Evolutionary conservation across 2,797 vertebrate genomes (phyloP).

Genomic region (Streptopelia turtur): DNA sequence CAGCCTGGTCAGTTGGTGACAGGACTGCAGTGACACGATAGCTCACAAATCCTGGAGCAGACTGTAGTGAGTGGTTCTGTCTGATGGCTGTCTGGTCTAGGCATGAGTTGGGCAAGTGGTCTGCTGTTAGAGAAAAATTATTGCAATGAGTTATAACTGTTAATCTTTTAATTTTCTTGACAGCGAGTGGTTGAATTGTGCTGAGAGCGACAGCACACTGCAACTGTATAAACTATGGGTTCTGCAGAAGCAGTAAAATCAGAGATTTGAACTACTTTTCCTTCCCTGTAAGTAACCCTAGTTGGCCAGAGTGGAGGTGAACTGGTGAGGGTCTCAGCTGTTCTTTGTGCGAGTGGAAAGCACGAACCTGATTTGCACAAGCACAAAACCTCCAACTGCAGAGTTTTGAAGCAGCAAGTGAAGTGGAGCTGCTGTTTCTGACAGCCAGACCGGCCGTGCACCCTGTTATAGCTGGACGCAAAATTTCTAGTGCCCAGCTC

Average conservation of each 20-base stretch:
- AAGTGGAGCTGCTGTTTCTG: not conserved
- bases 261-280: not conserved
- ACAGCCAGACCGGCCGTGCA: not conserved
- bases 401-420: not conserved
- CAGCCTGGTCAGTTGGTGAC: not conserved
- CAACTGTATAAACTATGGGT: not conserved
- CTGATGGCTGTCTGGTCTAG: not conserved
- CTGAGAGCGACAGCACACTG: not conserved
- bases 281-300: not conserved
- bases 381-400: not conserved
- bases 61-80: not conserved
- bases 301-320: not conserved
- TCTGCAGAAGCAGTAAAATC: not conserved
- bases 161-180: not conserved
- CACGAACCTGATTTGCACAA: not conserved
- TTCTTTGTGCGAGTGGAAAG: not conserved
- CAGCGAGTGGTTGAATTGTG: not conserved
- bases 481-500: not conserved
- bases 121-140: not conserved
- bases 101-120: not conserved
- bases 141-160: not conserved
- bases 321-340: not conserved
- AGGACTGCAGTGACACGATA: not conserved
- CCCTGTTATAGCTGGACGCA: not conserved
- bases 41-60: not conserved